phyloP scores from a whole-genome alignment of 2,113 vertebrate species.

The Neolamprologus hecqui region DNA sequence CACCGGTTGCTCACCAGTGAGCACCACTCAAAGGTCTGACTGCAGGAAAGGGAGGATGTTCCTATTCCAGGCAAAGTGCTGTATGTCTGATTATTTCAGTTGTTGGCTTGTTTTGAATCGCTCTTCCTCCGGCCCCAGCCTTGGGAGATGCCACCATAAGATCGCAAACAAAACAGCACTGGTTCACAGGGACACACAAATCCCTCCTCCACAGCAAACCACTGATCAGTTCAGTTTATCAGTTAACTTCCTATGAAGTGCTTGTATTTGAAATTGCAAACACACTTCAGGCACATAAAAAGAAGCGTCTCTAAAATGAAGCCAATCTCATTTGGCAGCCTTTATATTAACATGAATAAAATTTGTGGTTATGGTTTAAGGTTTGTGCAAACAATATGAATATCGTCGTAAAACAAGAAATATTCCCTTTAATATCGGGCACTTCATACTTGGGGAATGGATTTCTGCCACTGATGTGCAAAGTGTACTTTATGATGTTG shows the following conservation, averaged over 20 bases:
- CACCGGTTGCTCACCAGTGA: neutral
- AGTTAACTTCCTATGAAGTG: neutral
- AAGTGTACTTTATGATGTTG: neutral
- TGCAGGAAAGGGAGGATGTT: neutral
- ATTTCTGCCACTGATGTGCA: conserved; percentile 3
- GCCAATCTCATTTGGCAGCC: neutral
- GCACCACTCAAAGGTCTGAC: neutral
- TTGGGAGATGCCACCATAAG: neutral
- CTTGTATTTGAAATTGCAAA: neutral
- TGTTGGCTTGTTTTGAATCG: neutral
- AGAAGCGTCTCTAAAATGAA: neutral
- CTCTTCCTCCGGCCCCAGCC: neutral
- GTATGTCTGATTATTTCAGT: neutral
- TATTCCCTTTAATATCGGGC: neutral
- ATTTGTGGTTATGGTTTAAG: neutral
- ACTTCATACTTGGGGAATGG: neutral
- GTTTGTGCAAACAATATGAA: neutral
- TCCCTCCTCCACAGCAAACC: neutral
- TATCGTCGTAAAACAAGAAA: neutral
- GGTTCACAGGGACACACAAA: neutral
- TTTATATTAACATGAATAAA: neutral
- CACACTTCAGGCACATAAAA: neutral
- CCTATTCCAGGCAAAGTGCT: neutral
- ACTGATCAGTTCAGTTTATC: neutral
- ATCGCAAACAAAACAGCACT: neutral